These are phyloP conservation scores for Odontomachus brunneus DNA, from an alignment of 1,140 invertebrate species.

Conservation along the genomic window DNA sequence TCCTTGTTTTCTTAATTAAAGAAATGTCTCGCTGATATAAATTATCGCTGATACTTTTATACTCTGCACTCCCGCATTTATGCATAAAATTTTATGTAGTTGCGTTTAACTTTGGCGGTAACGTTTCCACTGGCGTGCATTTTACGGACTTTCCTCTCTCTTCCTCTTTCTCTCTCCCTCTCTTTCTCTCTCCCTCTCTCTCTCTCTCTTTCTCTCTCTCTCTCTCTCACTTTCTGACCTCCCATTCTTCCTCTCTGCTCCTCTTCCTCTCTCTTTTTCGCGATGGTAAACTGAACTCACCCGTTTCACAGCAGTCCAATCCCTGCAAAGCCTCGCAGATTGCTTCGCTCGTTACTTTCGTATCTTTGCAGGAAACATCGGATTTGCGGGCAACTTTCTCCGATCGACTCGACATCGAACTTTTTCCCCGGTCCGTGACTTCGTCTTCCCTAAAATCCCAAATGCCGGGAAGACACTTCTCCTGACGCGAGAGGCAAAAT, in stretches of 20 bases:
- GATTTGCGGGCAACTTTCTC: conserved; percentile 50
- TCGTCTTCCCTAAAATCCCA: conserved; percentile 33
- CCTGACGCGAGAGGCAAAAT: conserved; percentile 23
- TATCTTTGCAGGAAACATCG: conserved; percentile 52
- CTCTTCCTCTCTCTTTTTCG: not conserved
- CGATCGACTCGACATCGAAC: conserved; percentile 47
- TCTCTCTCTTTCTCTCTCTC: too few species aligned
- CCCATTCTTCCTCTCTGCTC: too few species aligned
- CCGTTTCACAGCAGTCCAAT: not conserved
- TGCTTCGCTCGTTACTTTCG: conserved; percentile 57
- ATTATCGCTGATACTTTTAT: too few species aligned
- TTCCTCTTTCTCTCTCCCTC: too few species aligned
- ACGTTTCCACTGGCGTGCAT: not conserved
- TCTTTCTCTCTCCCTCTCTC: too few species aligned
- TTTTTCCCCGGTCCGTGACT: conserved; percentile 23
- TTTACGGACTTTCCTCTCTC: not conserved
- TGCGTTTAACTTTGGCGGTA: conserved; percentile 9
- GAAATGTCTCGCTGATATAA: too few species aligned
- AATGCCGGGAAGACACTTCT: not conserved
- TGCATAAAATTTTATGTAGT: not conserved
- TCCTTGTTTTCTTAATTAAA: too few species aligned
- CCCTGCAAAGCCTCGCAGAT: conserved; percentile 41
- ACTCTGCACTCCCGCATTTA: not conserved
- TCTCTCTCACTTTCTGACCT: too few species aligned
- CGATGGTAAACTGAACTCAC: conserved; percentile 18